phyloP scores from a whole-genome alignment of 2,888 invertebrate genomes.

The Trissolcus brochymenae region DNA sequence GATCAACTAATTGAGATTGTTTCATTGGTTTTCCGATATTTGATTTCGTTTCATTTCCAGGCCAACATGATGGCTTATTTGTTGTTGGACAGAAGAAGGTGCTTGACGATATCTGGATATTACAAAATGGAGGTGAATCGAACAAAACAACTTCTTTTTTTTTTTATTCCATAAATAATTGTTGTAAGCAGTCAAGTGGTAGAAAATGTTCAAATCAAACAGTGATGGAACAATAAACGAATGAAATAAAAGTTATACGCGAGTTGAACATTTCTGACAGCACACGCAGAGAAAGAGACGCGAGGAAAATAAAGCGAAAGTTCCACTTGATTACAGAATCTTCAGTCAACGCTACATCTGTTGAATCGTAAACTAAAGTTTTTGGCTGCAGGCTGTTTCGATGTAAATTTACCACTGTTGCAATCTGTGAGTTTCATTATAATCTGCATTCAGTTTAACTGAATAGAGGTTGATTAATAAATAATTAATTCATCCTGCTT shows the following conservation, averaged over 20 bases:
- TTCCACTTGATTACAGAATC: constrained; percentile 55
- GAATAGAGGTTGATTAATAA: no score
- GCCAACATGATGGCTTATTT: constrained; percentile 66
- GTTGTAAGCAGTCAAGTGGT: no score
- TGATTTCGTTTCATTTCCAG: constrained; percentile 56
- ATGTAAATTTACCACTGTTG: constrained; percentile 67
- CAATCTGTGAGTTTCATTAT: constrained; percentile 66
- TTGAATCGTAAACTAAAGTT: constrained; percentile 68
- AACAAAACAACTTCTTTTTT: no score
- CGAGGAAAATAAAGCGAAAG: constrained; percentile 28
- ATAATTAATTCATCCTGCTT: no score
- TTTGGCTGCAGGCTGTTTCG: constrained; percentile 70
- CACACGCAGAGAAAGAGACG: not conserved
- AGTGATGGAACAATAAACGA: not conserved
- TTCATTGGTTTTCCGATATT: no score
- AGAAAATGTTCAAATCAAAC: not conserved
- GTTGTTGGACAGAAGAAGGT: constrained; percentile 64
- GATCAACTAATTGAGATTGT: no score
- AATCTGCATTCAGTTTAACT: not conserved
- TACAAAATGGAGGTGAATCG: not conserved
- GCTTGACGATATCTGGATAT: constrained; percentile 13
- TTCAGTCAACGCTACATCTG: constrained; percentile 65
- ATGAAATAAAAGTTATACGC: not conserved
- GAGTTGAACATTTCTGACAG: constrained; percentile 8
- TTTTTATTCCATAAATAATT: no score